Conservation (phyloP, 2,888 invertebrate species). For the Argyra leucocephala region DNA sequence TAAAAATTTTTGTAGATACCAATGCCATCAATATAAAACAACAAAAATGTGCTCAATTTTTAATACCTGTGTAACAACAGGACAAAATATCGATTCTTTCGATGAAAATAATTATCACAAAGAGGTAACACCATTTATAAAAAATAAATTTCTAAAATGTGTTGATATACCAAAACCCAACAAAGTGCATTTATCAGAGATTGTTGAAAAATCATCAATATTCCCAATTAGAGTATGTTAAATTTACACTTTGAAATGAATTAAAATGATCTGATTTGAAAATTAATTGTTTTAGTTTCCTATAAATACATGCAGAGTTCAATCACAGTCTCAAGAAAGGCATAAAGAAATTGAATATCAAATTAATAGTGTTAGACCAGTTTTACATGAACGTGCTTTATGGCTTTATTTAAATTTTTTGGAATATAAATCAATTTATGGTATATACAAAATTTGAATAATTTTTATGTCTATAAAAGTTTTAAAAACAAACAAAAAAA, state of each 20-base stretch:
- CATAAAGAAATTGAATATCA: slow-evolving; percentile 22
- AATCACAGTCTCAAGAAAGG: slow-evolving; percentile 22
- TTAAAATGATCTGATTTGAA: not conserved
- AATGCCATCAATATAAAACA: too few relatives aligned
- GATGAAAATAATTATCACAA: too few relatives aligned
- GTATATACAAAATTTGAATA: slow-evolving; percentile 11
- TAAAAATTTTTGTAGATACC: too few relatives aligned
- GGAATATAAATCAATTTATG: slow-evolving; percentile 45
- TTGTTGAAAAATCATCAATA: slow-evolving; percentile 17
- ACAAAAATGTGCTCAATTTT: too few relatives aligned
- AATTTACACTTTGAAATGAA: not conserved
- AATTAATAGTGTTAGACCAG: slow-evolving; percentile 49
- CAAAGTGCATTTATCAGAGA: slow-evolving; percentile 5
- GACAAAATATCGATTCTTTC: too few relatives aligned
- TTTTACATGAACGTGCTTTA: slow-evolving; percentile 54
- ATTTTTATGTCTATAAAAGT: too few relatives aligned
- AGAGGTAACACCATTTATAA: slow-evolving; percentile 12
- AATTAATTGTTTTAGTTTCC: slow-evolving; percentile 22
- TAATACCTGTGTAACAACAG: too few relatives aligned
- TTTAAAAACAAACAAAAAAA: too few relatives aligned
- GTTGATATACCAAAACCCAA: slow-evolving; percentile 3
- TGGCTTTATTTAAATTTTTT: slow-evolving; percentile 52
- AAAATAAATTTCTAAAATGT: slow-evolving; percentile 15
- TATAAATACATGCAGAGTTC: slow-evolving; percentile 22
- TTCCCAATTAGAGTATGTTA: slow-evolving; percentile 20